Base-by-base conservation (phyloP, 2,888 invertebrate genomes). In the Clepsis dumicolana region DNA sequence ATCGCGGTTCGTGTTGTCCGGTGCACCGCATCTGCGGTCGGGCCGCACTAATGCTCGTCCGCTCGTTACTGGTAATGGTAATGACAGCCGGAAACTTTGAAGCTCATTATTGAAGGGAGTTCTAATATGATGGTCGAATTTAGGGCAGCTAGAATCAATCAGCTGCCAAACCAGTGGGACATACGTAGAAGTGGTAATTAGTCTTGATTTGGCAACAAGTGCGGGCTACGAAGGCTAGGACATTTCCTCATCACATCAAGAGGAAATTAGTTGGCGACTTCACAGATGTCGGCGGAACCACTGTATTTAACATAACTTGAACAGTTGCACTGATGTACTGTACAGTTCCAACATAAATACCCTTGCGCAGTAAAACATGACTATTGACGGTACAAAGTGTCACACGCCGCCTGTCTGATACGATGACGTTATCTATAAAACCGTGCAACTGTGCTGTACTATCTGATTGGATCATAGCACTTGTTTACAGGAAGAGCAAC, bases 1-100 rank as follows among this genome's bases (percentile, higher is more conserved):
- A 10, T 48, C 48, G 48, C 48, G 48, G 21, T 21, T 21, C 21
- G 48, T 48, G 48, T n/a, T 7, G 10, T n/a, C n/a, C 16, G 48
- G 21, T 48, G 48, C 21, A 21, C 48, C 48, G 48, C 48, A 48
- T 10, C 48, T 21, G 48, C 48, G 48, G 48, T 48, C 2, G 21
- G 12, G 48, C 21, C 12, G 21, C 48, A 12, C 41, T 1, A 41
- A 41, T 41, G 41, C 41, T 7, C 8, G 12, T 21, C 44, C 2
- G 44, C 18, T 44, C 44, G 18, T 44, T 44, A 44, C 44, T 18
- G 44, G 8, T 8, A 44, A 44, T 18, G 44, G 18, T 44, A 44
- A 44, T 7, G 18, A 35, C 35, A 10, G 35, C 5, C 29, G 29
- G 35, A 18, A 48, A 48, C 48, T 48, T 21, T 4, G 44, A 1